Base-by-base conservation (phyloP, 2,113 vertebrate genomes). In the Pygoscelis antarcticus region DNA sequence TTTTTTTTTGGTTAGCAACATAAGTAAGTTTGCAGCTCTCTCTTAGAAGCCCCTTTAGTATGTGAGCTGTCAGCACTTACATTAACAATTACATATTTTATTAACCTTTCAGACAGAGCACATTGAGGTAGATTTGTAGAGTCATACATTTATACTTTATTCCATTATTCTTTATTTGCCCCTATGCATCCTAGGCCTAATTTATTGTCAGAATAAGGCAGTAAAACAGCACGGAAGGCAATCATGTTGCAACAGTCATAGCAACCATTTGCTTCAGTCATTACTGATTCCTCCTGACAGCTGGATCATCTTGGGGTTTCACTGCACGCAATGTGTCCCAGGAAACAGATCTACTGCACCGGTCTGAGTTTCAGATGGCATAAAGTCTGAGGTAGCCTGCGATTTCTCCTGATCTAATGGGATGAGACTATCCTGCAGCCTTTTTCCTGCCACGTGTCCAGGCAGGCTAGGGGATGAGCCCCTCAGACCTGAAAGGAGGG, bases 81-180 rank as follows among this genome's bases (percentile, higher is more conserved):
- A 84, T 65, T 61, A 83, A 70, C 29, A 66, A 52, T 70, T 71
- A 51, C 9, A 55, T 26, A 52, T 30, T 38, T 52, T 13, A 96
- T 87, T 84, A 94, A 88, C 62, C 47, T 89, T 91, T 55, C 90
- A 96, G 80, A 83, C 36, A 81, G 16, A 52, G 23, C 36, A 83
- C 19, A 54, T 44, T 44, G 40, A n/a, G 22, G 40, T 22, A 82
- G 65, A 80, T 75, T 87, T 61, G 89, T 23, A 30, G 65, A 40
- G 26, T 68, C 27, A 75, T 42, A 68, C 32, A 16, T 60, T 85
- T 51, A 83, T 7, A 85, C 58, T 77, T 70, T 20, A 93, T 26
- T 90, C 64, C 25, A 83, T 68, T 66, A 75, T 70, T 90, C 70
- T 82, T 82, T 64, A 84, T 81, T 84, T 85, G 34, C 12, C 27